Evolutionary conservation across 2,888 invertebrate species (phyloP), one percentile per base, ranked within the genome.

Genomic region (Poecilus cupreus): DNA sequence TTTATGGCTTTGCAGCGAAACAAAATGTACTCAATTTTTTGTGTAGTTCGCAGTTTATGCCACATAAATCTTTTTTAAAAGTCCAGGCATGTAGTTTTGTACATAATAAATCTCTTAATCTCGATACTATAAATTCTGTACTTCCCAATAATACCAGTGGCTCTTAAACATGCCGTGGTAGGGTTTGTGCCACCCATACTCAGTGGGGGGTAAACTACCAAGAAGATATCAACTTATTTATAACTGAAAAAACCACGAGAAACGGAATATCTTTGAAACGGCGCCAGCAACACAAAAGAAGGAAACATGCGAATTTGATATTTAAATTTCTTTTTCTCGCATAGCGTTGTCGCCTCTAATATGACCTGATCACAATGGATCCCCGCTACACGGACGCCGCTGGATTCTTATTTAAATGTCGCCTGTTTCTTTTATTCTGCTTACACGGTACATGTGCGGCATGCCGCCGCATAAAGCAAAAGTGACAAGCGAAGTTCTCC

Each of bases 301-400:
- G 24, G 57, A 51, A 70, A 57, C 54, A 57, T 37, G 72, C 54
- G 70, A 80, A 80, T 80, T 80, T 80, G 54, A 72, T 80, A 80
- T 80, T 80, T 80, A 80, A 80, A 80, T 80, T 80, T 72, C 78
- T 57, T 78, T 64, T 60, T 49, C 74, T 24, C 20, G 24, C 26
- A 18, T 76, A 18, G 79, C 51, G 46, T 64, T 64, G 78, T 60
- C 78, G 64, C 46, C 51, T 51, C 68, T 79, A 79, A 79, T 79
- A 79, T 79, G 51, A 46, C 37, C 51, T 68, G 79, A 79, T 79
- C 79, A 79, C 79, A 79, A 79, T 70, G 57, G 79, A 39, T 64
- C 78, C 68, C 32, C 8, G 8, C 32, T 32, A 32, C 32, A 32
- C 32, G 4, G 39, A 16, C 10, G 54, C 8, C 11, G 54, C 18